These are phyloP conservation scores for Yponomeuta plumbellus DNA, from an alignment of 2,888 invertebrate genomes.

Conservation along the genomic window DNA sequence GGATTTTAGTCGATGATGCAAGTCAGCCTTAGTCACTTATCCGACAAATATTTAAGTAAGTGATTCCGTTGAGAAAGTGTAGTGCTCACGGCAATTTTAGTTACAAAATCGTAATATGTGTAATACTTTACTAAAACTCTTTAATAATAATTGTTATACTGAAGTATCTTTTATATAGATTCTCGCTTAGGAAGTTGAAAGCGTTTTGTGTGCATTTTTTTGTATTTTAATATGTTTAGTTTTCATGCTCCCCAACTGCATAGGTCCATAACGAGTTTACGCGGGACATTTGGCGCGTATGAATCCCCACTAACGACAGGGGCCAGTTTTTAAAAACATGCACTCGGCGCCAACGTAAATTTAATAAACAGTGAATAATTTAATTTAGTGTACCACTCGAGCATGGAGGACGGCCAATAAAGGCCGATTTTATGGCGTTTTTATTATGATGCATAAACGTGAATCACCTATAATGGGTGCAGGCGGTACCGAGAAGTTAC, in stretches of 20 bases:
- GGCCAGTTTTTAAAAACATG: constrained; percentile 56
- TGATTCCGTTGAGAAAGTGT: too few species aligned
- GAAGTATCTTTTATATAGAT: too few species aligned
- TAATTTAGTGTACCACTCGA: constrained; percentile 64
- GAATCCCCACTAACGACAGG: constrained; percentile 47
- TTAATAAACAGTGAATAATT: constrained; percentile 72
- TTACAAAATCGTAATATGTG: too few species aligned
- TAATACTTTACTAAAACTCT: too few species aligned
- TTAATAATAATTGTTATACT: too few species aligned
- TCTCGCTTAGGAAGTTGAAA: too few species aligned
- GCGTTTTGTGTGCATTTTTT: not conserved
- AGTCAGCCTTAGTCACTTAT: too few species aligned
- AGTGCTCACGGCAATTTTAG: too few species aligned
- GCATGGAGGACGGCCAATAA: constrained; percentile 72
- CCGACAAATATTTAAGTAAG: too few species aligned
- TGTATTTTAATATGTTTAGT: not conserved
- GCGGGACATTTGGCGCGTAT: constrained; percentile 45
- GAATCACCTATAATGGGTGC: constrained; percentile 46
- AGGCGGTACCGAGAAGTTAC: constrained; percentile 22
- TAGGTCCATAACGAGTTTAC: constrained; percentile 4
- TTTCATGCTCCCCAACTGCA: not conserved
- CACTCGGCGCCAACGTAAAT: constrained; percentile 60
- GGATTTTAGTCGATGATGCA: too few species aligned
- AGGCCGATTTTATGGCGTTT: constrained; percentile 65
- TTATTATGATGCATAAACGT: constrained; percentile 74